Evolutionary conservation across 2,113 vertebrate species (phyloP).

Genomic region (Saccopteryx leptura): DNA sequence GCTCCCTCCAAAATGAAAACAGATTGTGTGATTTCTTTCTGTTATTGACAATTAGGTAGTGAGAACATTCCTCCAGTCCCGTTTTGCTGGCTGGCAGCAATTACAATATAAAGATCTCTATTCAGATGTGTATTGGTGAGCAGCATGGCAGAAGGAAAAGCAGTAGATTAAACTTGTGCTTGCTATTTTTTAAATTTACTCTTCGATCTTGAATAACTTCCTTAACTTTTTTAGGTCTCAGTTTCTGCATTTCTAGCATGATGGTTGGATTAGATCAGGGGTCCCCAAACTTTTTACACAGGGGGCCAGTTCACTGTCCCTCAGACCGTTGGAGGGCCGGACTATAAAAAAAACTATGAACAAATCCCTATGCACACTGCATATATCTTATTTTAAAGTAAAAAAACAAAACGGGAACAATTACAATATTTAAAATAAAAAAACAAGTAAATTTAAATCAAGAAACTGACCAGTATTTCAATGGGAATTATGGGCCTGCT

Average conservation of each 20-base stretch:
- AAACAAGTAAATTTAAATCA: no score
- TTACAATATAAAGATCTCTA: background rate
- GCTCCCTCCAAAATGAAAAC: constrained; percentile 13
- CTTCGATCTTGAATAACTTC: constrained; percentile 27
- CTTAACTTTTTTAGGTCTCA: background rate
- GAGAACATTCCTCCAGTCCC: constrained; percentile 2
- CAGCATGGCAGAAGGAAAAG: no score
- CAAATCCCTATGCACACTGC: no score
- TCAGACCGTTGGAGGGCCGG: no score
- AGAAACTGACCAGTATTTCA: no score
- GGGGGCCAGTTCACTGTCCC: no score
- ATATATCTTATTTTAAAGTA: no score
- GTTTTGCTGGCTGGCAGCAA: background rate
- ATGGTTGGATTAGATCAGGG: background rate
- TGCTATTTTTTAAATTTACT: background rate
- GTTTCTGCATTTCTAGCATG: background rate
- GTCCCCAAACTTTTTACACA: no score
- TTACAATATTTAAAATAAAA: no score
- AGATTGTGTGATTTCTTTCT: constrained; percentile 51
- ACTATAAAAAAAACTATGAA: no score
- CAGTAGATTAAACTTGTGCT: background rate
- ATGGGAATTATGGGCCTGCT: no score
- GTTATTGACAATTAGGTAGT: background rate
- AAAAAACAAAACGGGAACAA: no score
- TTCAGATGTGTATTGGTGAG: background rate